phyloP scores from a whole-genome alignment of 2,113 vertebrate genomes.

The Spilogale gracilis region DNA sequence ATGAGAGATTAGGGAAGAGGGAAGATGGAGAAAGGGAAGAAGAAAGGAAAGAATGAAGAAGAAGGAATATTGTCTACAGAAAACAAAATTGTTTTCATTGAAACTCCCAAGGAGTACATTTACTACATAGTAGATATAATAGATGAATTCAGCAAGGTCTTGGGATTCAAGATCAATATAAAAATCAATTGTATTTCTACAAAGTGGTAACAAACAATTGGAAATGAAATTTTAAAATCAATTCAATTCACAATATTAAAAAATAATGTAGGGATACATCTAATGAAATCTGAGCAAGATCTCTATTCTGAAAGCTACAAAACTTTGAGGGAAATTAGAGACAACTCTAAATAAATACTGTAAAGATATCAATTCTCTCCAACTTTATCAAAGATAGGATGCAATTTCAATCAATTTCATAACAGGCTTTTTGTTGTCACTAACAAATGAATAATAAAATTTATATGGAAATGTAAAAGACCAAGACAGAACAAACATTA shows the following conservation, averaged over 20 bases:
- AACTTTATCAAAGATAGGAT: slow-evolving; percentile 22
- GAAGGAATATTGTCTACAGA: not conserved
- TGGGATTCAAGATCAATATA: not conserved
- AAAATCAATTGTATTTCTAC: slow-evolving; percentile 9
- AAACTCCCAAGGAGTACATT: not conserved
- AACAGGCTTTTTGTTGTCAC: not conserved
- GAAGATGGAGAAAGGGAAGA: not conserved
- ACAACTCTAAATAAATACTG: not conserved
- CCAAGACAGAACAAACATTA: not conserved
- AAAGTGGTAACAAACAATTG: not conserved
- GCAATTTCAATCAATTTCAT: not conserved
- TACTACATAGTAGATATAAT: not conserved
- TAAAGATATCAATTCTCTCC: not conserved
- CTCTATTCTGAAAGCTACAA: not conserved
- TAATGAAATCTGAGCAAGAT: not conserved
- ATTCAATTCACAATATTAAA: not conserved
- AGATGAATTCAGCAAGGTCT: not conserved
- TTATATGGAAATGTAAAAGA: not conserved
- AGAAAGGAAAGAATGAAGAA: not conserved
- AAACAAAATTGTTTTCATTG: not conserved
- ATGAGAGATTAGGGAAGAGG: no score
- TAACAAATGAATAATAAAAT: not conserved
- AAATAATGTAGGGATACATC: not conserved
- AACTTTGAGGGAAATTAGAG: not conserved
- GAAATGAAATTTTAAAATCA: slow-evolving; percentile 18